Base-by-base conservation (phyloP, 2,797 vertebrate genomes). In the Sebastes alutus region DNA sequence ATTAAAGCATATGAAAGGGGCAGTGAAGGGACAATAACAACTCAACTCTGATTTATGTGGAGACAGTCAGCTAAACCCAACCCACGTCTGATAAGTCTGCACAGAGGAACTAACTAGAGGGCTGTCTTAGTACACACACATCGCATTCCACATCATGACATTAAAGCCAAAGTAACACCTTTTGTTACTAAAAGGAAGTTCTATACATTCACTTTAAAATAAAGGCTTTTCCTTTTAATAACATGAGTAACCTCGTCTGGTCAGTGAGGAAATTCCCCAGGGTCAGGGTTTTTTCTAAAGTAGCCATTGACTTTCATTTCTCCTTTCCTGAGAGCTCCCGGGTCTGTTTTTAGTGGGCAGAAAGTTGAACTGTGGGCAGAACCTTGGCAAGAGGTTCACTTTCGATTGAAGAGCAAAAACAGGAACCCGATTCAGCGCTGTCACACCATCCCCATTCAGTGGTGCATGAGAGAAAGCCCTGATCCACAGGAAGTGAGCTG, bases 361-460 rank as follows among this genome's bases (percentile, higher is more conserved):
- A 82, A 84, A 85, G 78, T 63, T 85, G 75, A 88, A 83, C 75
- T 79, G 74, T 84, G 65, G 78, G 77, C 79, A 84, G 84, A 80
- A 55, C 46, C 79, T 83, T 92, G 90, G 85, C 92, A 78, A 75
- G 71, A 6, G 5, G 35, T 74, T 83, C 71, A 70, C 81, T 89
- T 92, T 92, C 74, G 46, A 91, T 82, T 87, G 77, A 87, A 88
- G 81, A 69, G 86, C 64, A 88, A 90, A 92, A 93, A 94, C 93
- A 94, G 90, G 88, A 95, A 92, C 88, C 75, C 76, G 59, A 93
- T 94, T 92, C 87, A 93, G 87, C 18, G 56, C 70, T 72, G 82
- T 66, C 76, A 91, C 89, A 92, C 91, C 89, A 66, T 87, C 77
- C 75, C 84, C 79, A 91, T 95, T 94, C 90, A 94, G 75, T 20